A percentile compares a stretch with the other conserved stretches of the same genome.
Conservation (phyloP, 1,140 invertebrate genomes). For the Aphis craccivora region DNA sequence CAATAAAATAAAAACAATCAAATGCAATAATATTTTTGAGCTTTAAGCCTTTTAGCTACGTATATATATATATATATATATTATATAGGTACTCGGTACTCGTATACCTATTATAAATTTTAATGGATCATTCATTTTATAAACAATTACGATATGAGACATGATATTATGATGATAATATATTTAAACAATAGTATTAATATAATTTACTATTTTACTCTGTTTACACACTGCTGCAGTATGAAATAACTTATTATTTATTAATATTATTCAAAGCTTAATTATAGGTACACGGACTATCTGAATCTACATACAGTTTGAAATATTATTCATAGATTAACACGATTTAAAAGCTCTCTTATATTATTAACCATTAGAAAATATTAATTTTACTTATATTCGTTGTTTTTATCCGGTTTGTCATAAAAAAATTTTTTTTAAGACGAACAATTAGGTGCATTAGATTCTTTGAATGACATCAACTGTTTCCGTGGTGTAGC, state of each 20-base stretch:
- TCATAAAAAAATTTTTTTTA: not conserved
- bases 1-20: too few relatives aligned
- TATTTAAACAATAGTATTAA: too few relatives aligned
- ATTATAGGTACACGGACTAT: not conserved
- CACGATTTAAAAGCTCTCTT: not conserved
- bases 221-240: not conserved
- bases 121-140: too few relatives aligned
- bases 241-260: too few relatives aligned
- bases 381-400: not conserved
- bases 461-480: not conserved
- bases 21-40: too few relatives aligned
- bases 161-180: too few relatives aligned
- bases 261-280: not conserved
- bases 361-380: not conserved
- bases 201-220: not conserved
- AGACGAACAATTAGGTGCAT: not conserved
- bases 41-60: too few relatives aligned
- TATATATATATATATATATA: too few relatives aligned
- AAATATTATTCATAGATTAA: not conserved
- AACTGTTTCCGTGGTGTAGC: constrained; percentile 63
- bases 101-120: too few relatives aligned
- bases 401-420: not conserved
- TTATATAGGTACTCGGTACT: too few relatives aligned
- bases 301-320: not conserved
- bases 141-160: too few relatives aligned